Evolutionary conservation across 2,113 vertebrate species (phyloP), one percentile per base, ranked within the genome.

Genomic region (Thamnophis sirtalis): DNA sequence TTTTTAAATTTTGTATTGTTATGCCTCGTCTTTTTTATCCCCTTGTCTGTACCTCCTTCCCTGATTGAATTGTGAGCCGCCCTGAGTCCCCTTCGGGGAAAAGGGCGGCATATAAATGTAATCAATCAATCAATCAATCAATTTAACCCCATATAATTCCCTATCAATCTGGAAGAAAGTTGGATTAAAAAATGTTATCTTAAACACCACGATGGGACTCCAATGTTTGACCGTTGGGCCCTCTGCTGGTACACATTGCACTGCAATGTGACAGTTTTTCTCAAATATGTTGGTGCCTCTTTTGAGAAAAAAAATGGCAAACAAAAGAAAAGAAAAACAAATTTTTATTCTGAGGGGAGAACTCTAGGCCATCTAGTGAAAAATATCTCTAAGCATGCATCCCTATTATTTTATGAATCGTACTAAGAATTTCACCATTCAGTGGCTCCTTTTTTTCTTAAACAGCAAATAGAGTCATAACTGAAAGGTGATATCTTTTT

Each of bases 131-230:
- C n/a, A n/a, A n/a, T n/a, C n/a, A n/a, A n/a, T 89, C n/a, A 92
- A 3, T 48, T 48, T 26, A 63, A 38, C 13, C 4, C 51, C 15
- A 9, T 33, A 13, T 9, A 85, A 11, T 28, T 80, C n/a, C 11
- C 43, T 43, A 13, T 48, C 48, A 86, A 63, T 5, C 22, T 10
- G 17, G 55, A 50, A 13, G 33, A 24, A 56, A 92, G 51, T 10
- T 86, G 58, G 5, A 53, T 87, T 43, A 17, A 68, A 87, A 53
- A 53, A 38, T n/a, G 28, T 92, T 90, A 93, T 93, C 43, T n/a
- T 63, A 28, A 94, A 33, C 0, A 21, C 73, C 43, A 13, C 10
- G 24, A 21, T 26, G 38, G 33, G 93, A 48, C 48, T 94, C 38
- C 10, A 85, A 28, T 33, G 48, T 91, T 28, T 51, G 28, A 21